Percentiles rank a stretch among this genome's conserved stretches.
phyloP scores from a whole-genome alignment of 2,888 invertebrate species.

The Scrobipalpa costella region DNA sequence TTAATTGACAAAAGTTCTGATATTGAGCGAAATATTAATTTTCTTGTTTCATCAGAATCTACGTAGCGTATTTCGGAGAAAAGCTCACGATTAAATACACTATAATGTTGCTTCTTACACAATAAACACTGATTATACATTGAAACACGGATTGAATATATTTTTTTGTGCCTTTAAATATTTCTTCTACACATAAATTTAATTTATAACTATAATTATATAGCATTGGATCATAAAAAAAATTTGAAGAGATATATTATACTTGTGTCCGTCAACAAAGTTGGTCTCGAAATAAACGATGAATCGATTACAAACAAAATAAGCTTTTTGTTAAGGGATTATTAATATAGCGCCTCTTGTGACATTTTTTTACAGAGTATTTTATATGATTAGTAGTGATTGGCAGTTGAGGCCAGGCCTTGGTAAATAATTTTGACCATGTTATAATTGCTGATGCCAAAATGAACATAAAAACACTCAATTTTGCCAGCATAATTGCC shows the following conservation, averaged over 20 bases:
- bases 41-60: conserved; percentile 1
- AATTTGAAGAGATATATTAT: neutral
- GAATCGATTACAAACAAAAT: neutral
- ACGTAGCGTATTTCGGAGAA: neutral
- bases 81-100: neutral
- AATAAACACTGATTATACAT: conserved; percentile 23
- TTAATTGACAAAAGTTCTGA: conserved; percentile 23
- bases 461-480: too few species aligned
- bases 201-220: neutral
- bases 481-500: too few species aligned
- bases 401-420: neutral
- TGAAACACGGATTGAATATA: conserved; percentile 19
- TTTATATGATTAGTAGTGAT: neutral
- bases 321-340: neutral
- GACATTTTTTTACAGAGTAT: neutral
- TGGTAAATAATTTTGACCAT: neutral
- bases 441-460: too few species aligned
- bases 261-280: neutral
- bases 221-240: neutral
- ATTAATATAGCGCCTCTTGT: neutral
- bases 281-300: neutral
- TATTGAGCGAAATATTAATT: neutral
- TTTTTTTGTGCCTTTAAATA: neutral
- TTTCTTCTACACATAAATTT: neutral
- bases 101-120: conserved; percentile 12